A percentile compares a stretch with the other conserved stretches of the same genome.
Evolutionary conservation across 1,140 invertebrate species (phyloP).

Genomic region (Neuroterus valhalla): DNA sequence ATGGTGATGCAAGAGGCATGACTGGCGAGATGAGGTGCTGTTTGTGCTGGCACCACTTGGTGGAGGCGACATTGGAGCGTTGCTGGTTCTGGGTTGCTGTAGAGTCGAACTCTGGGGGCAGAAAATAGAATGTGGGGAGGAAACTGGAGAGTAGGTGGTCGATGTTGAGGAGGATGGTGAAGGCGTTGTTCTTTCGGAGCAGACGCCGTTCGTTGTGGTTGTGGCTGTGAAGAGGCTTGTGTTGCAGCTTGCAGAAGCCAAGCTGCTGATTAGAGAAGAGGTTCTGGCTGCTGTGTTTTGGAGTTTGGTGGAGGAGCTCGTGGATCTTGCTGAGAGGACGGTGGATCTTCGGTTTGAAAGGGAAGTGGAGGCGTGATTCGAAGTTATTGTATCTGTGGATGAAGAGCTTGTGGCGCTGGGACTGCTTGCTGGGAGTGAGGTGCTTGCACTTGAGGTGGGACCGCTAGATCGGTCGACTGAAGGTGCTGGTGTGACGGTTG

Average conservation of each 20-base stretch:
- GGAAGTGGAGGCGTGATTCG: neutral
- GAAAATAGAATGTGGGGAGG: constrained; percentile 40
- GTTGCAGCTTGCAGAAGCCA: constrained; percentile 55
- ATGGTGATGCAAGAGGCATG: constrained; percentile 52
- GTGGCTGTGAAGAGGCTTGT: constrained; percentile 51
- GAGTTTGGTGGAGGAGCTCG: constrained; percentile 41
- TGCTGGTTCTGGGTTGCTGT: constrained; percentile 46
- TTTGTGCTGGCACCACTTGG: constrained; percentile 45
- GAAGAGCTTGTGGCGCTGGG: constrained; percentile 30
- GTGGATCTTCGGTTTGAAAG: constrained; percentile 47
- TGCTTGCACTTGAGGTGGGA: constrained; percentile 40
- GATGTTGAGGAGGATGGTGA: constrained; percentile 46
- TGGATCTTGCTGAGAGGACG: constrained; percentile 45
- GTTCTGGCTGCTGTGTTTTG: constrained; percentile 46
- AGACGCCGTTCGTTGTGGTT: constrained; percentile 45
- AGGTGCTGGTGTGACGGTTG: constrained; percentile 81
- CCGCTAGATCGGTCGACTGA: constrained; percentile 48
- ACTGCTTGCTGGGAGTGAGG: constrained; percentile 27
- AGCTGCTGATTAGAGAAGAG: constrained; percentile 59
- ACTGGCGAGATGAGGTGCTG: constrained; percentile 47
- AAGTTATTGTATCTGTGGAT: constrained; percentile 17
- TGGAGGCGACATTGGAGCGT: constrained; percentile 44
- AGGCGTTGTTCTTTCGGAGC: constrained; percentile 43
- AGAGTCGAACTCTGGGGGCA: constrained; percentile 8
- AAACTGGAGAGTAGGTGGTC: constrained; percentile 47